Base-by-base conservation (phyloP, 2,113 vertebrate species). In the Mungos mungo region DNA sequence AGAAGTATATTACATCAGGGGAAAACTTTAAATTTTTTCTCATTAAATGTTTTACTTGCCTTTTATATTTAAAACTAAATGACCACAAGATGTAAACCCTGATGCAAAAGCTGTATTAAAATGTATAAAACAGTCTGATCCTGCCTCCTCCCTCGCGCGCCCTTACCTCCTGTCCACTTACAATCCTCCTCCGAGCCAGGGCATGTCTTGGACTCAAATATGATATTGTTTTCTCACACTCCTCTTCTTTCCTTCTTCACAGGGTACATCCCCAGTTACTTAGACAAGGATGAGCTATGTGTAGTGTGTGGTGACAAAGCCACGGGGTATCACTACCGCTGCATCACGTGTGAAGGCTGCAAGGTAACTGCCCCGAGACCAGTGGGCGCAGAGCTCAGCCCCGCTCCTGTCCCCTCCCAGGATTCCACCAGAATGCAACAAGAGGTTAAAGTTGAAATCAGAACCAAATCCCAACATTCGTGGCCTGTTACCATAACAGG, bases 261-360 rank as follows among this genome's bases (percentile, higher is more conserved):
- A 99, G 99, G 99, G 98, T 99, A 99, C 98, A 99, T 99, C 99
- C 99, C 99, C 98, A 99, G 99, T 98, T 99, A 99, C 98, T 99
- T 99, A 99, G 99, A 99, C 99, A 99, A 99, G 98, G 99, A 99
- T 97, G 99, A 99, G 98, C 99, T 99, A 21, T 99, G 99, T 98
- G 99, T 99, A 86, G 99, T 99, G 45, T 99, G 99, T 95, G 99
- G 99, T 98, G 99, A 99, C 99, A 99, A 99, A 98, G 99, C 99
- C 94, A 99, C 99, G 0, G 99, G 99, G 84, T 99, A 99, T 97
- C 99, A 99, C 98, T 99, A 99, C 98, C 99, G 99, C 98, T 99
- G 99, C 97, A 99, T 99, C 97, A 99, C 99, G 81, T 99, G 99
- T 69, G 99, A 99, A 98, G 99, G 99, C 96, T 99, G 99, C 99